Conservation (phyloP, 1,140 invertebrate genomes). For the Lordiphosa stackelbergi region DNA sequence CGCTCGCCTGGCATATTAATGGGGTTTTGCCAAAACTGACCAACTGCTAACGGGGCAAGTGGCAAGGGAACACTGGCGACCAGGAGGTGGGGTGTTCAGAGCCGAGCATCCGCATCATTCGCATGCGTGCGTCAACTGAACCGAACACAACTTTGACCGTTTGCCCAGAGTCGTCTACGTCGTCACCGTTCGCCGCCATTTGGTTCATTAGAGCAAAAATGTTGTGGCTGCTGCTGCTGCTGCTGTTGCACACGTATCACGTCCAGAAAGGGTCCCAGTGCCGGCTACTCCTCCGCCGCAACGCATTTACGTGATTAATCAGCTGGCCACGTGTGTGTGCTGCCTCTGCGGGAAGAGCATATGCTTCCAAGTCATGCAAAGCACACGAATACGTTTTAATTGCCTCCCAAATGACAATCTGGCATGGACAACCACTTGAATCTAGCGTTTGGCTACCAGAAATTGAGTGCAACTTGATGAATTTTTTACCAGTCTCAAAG, state of each 20-base stretch:
- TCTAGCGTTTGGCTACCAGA: too few species aligned
- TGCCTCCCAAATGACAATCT: constrained; percentile 15
- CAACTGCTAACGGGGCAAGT: constrained; percentile 23
- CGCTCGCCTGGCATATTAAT: constrained; percentile 68
- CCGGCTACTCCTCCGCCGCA: constrained; percentile 15
- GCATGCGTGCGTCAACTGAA: constrained; percentile 50
- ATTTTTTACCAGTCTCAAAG: background rate
- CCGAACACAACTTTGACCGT: constrained; percentile 11
- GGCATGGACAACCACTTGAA: too few species aligned
- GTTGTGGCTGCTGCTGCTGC: constrained; percentile 22
- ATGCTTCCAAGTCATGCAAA: constrained; percentile 68
- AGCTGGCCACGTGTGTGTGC: constrained; percentile 60
- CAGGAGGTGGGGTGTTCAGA: background rate
- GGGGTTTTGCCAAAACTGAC: constrained; percentile 30
- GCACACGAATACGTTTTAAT: constrained; percentile 53
- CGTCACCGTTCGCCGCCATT: constrained; percentile 47
- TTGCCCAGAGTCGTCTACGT: background rate
- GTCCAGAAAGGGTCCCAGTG: background rate
- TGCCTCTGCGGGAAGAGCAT: constrained; percentile 27
- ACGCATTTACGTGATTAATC: constrained; percentile 74
- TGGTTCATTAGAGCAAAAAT: constrained; percentile 73
- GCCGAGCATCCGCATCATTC: constrained; percentile 29
- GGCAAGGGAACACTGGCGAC: background rate
- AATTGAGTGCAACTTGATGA: too few species aligned
- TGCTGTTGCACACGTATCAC: constrained; percentile 50